Evolutionary conservation across 2,113 vertebrate genomes (phyloP).

Genomic region (Erinaceus europaeus): DNA sequence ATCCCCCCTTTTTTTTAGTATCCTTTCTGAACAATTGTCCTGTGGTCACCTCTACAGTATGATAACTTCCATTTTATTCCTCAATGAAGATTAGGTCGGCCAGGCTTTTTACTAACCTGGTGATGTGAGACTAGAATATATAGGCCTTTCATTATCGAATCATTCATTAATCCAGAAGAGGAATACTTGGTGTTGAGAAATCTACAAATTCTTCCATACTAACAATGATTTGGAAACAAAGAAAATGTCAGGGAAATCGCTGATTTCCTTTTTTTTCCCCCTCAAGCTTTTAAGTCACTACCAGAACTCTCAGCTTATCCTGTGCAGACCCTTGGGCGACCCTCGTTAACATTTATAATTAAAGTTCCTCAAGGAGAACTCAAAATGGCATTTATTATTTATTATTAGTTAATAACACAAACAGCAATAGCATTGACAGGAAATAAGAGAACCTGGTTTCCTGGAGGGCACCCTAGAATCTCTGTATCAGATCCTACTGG

Average conservation of each 20-base stretch:
- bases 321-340: background rate
- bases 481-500: background rate
- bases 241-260: background rate
- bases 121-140: too few species aligned
- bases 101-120: too few species aligned
- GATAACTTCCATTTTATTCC: conserved; percentile 32
- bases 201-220: background rate
- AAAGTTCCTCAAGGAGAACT: background rate
- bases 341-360: conserved; percentile 5
- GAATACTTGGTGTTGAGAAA: background rate
- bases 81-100: conserved; percentile 46
- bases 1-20: conserved; percentile 37
- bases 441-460: background rate
- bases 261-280: background rate
- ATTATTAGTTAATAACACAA: conserved; percentile 37
- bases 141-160: conserved; percentile 25
- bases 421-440: background rate
- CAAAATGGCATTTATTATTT: conserved; percentile 1
- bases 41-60: conserved; percentile 27
- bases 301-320: background rate
- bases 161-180: background rate
- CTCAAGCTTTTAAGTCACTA: background rate
- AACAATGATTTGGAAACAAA: background rate
- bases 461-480: background rate
- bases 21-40: conserved; percentile 30